Base-by-base conservation (phyloP, 2,797 vertebrate genomes). In the Hyperoplus immaculatus region DNA sequence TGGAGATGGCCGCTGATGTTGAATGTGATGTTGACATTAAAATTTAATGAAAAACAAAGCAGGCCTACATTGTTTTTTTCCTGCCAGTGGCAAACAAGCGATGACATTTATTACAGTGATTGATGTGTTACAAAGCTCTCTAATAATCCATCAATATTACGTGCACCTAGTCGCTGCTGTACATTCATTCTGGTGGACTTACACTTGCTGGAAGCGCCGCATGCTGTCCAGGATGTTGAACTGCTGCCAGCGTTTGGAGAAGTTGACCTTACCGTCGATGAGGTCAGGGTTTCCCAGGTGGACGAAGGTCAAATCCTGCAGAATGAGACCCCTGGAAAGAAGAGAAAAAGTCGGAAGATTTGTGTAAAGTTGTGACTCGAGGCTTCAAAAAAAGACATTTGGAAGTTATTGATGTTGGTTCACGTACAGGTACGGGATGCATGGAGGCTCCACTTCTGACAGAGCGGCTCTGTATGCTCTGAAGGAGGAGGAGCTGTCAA, bases 161-260 rank as follows among this genome's bases (percentile, higher is more conserved):
- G 29, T 12, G 53, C 53, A 56, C 63, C 43, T 36, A 55, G 49
- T 63, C 46, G 51, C 67, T 69, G 5, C 45, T 60, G 0, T 16
- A 36, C 47, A 14, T 29, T 50, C n/a, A 8, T 42, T n/a, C 8
- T 3, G 8, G 14, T 2, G 55, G 51, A 96, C 97, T 96, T 94
- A 99, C 98, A 95, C 96, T 96, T 99, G 98, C 91, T 99, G 98
- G 95, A 99, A 99, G 89, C 98, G 96, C 69, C 98, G 96, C 98
- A 99, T 99, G 94, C 98, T 98, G 94, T 99, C 98, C 89, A 99
- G 93, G 85, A 99, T 99, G 95, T 99, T 99, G 90, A 99, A 99
- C 93, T 99, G 98, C 88, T 99, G 98, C 98, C 98, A 99, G 51
- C 98, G 97, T 81, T 99, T 99, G 90, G 98, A 99, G 78, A 99